A percentile compares a stretch with the other conserved stretches of the same genome.
Evolutionary conservation across 2,888 invertebrate genomes (phyloP).

Genomic region (Himalopsyche japonica): DNA sequence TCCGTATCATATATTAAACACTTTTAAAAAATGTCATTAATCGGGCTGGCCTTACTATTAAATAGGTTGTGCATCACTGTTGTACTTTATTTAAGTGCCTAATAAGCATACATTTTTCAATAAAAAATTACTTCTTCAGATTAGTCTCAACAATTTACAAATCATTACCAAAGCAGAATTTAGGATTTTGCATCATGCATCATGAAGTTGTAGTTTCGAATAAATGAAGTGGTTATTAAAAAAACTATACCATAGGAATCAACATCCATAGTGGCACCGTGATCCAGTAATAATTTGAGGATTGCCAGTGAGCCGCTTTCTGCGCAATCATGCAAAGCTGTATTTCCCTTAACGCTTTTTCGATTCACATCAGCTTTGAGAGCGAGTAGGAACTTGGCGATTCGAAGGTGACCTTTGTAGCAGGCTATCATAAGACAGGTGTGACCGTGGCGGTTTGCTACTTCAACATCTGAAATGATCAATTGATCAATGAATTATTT

Average conservation of each 20-base stretch:
- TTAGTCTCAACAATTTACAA: no score
- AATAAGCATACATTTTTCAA: no score
- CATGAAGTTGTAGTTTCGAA: no score
- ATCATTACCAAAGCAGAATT: no score
- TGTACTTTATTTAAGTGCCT: no score
- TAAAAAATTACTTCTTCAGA: no score
- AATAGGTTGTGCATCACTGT: no score
- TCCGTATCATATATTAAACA: no score
- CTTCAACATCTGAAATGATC: slow-evolving; percentile 79
- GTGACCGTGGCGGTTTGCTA: slow-evolving; percentile 94
- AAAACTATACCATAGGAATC: slow-evolving; percentile 81
- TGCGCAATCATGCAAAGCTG: slow-evolving; percentile 97
- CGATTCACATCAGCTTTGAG: slow-evolving; percentile 90
- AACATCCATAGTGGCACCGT: slow-evolving; percentile 90
- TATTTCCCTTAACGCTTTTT: slow-evolving; percentile 90
- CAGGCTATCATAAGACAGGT: slow-evolving; percentile 98
- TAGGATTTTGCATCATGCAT: no score
- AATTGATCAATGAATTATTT: not conserved
- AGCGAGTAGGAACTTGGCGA: slow-evolving; percentile 85
- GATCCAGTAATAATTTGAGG: slow-evolving; percentile 81
- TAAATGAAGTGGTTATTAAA: no score
- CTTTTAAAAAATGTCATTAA: no score
- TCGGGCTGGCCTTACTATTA: no score
- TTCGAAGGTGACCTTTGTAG: slow-evolving; percentile 90
- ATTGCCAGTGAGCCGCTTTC: slow-evolving; percentile 94